phyloP scores from a whole-genome alignment of 2,797 vertebrate species.

The Tarsius wallacei region DNA sequence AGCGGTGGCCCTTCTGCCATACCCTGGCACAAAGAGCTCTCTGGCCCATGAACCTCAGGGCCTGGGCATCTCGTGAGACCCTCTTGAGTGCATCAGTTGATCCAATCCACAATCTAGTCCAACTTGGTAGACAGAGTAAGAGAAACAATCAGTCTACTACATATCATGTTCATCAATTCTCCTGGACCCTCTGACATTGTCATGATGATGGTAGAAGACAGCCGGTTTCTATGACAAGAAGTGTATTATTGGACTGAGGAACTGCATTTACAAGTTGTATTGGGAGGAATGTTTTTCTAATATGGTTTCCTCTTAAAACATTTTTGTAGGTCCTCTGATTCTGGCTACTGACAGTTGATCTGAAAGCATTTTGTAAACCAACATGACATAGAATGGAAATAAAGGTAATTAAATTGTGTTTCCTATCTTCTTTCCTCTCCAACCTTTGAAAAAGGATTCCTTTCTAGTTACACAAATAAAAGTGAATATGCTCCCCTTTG shows the following conservation, averaged over 20 bases:
- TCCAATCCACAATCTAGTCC: background rate
- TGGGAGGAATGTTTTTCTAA: background rate
- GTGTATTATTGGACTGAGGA: background rate
- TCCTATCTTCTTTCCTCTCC: slow-evolving; percentile 3
- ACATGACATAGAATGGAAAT: background rate
- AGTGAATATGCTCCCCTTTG: background rate
- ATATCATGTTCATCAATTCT: background rate
- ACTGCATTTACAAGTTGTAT: background rate
- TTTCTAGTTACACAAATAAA: slow-evolving; percentile 55
- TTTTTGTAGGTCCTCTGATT: slow-evolving; percentile 12
- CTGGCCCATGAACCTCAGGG: background rate
- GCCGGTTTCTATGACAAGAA: background rate
- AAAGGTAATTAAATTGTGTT: slow-evolving; percentile 37
- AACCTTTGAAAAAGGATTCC: background rate
- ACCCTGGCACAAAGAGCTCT: background rate
- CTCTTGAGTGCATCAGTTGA: background rate
- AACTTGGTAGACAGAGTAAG: background rate
- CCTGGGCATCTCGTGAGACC: background rate
- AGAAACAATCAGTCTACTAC: background rate
- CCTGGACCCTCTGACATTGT: background rate
- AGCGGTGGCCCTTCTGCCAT: background rate
- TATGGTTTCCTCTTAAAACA: background rate
- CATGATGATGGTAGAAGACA: background rate
- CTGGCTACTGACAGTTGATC: background rate
- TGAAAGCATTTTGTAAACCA: slow-evolving; percentile 24